Percentiles rank a stretch among this genome's conserved stretches.
phyloP scores from a whole-genome alignment of 2,113 vertebrate genomes.

The Saimiri boliviensis region DNA sequence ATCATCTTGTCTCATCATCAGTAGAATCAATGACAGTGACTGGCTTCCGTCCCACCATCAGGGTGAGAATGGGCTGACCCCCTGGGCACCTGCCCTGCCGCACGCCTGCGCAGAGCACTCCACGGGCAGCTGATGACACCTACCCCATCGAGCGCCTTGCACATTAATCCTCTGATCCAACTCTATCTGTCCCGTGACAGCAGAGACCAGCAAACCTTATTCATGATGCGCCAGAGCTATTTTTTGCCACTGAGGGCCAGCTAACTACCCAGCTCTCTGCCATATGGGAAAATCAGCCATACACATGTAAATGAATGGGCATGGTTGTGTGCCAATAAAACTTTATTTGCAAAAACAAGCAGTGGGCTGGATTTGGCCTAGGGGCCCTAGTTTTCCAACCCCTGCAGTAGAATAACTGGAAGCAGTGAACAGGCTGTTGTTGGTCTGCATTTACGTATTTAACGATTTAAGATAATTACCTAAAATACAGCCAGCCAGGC shows the following conservation, averaged over 20 bases:
- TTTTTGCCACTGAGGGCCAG: not conserved
- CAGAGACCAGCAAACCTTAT: not conserved
- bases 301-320: not conserved
- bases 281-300: fast-evolving
- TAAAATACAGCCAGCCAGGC: not conserved
- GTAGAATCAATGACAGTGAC: not conserved
- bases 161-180: not conserved
- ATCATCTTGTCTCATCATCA: fast-evolving
- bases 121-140: not conserved
- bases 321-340: not conserved
- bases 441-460: too few relatives aligned
- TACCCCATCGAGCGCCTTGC: not conserved
- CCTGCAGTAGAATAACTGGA: not conserved
- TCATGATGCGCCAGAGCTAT: not conserved
- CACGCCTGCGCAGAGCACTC: fast-evolving
- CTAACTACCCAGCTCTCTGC: not conserved
- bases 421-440: too few relatives aligned
- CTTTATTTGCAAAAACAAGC: not conserved
- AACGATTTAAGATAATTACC: too few relatives aligned
- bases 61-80: not conserved
- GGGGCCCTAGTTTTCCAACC: fast-evolving
- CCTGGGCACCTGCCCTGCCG: fast-evolving
- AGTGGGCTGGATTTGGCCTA: not conserved
- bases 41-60: not conserved
- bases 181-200: not conserved